Conservation (phyloP, 2,888 invertebrate genomes). For the Platycnemis pennipes region DNA sequence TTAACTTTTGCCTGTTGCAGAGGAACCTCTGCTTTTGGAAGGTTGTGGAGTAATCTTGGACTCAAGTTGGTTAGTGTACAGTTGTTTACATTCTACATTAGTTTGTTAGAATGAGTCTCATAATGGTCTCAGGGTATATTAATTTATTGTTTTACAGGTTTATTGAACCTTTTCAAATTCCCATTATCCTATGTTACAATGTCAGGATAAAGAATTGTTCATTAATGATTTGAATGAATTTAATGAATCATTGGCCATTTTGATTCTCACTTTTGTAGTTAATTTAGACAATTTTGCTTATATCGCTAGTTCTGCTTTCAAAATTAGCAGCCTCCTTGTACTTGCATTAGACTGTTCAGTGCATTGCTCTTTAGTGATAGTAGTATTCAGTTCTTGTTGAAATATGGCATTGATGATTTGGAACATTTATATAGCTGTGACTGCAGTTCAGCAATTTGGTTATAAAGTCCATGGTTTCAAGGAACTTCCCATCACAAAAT, state of each 20-base stretch:
- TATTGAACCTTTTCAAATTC: not conserved
- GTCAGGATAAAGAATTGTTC: not conserved
- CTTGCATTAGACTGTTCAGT: not conserved
- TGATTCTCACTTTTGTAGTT: constrained; percentile 31
- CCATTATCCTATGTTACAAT: not conserved
- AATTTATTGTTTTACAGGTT: not conserved
- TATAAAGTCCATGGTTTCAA: too few relatives aligned
- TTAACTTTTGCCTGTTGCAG: constrained; percentile 59
- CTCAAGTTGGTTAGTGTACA: constrained; percentile 61
- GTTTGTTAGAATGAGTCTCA: constrained; percentile 30
- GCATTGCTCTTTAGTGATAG: not conserved
- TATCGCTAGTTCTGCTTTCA: constrained; percentile 65
- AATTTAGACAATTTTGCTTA: constrained; percentile 38
- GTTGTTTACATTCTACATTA: constrained; percentile 48
- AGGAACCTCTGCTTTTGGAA: constrained; percentile 67
- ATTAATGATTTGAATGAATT: not conserved
- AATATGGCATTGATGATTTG: not conserved
- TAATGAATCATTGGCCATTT: constrained; percentile 30
- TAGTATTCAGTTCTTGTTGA: not conserved
- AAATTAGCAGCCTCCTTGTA: not conserved
- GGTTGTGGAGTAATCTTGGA: constrained; percentile 64
- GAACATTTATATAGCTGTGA: not conserved
- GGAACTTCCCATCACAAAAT: too few relatives aligned
- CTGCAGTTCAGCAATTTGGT: too few relatives aligned
- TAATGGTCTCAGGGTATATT: constrained; percentile 17